These are phyloP conservation scores for Planiliza haematocheilus DNA, from an alignment of 2,113 vertebrate genomes.

Conservation along the genomic window DNA sequence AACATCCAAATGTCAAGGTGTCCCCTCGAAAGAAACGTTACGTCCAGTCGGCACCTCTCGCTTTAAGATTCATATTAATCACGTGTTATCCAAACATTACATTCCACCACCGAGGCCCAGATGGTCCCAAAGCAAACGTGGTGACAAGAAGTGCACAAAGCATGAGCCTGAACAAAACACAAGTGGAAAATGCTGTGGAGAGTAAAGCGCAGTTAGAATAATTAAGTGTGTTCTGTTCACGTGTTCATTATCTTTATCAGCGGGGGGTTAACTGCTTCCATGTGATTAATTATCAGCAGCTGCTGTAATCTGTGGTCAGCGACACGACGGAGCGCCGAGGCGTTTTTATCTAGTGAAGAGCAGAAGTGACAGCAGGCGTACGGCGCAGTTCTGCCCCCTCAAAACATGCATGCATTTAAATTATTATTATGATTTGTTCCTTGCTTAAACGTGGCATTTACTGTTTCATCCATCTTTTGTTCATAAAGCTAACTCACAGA, in stretches of 20 bases:
- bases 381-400: not conserved
- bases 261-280: constrained; percentile 27
- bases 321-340: constrained; percentile 1
- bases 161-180: constrained; percentile 1
- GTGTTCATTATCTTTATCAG: constrained; percentile 46
- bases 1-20: constrained; percentile 57
- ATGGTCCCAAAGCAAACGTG: constrained; percentile 5
- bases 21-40: constrained; percentile 26
- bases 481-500: not conserved
- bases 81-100: not conserved
- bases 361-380: not conserved
- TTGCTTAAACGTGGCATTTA: too few species aligned
- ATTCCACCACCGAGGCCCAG: constrained; percentile 3
- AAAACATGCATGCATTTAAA: too few species aligned
- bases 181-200: not conserved
- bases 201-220: constrained; percentile 21
- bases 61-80: constrained; percentile 9
- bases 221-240: constrained; percentile 24
- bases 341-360: constrained; percentile 10
- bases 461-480: not conserved
- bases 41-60: constrained; percentile 31
- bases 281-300: constrained; percentile 45
- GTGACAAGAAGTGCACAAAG: not conserved
- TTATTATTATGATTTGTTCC: too few species aligned
- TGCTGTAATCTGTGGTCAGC: constrained; percentile 31